Conservation (phyloP, 1,140 invertebrate genomes). For the Drosophila cardini region DNA sequence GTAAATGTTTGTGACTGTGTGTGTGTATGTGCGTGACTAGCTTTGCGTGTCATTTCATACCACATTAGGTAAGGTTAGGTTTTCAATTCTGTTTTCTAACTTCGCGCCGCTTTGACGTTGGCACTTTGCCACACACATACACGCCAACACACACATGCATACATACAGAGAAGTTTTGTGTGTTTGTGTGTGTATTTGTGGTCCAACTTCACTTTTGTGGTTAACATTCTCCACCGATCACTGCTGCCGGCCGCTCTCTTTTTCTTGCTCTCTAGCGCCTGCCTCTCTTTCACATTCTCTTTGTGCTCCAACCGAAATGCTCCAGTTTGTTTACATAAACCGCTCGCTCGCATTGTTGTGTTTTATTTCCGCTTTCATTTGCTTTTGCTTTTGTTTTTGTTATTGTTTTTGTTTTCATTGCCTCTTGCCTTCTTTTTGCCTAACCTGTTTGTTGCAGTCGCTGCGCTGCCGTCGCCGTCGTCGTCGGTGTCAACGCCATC, state of each 20-base stretch:
- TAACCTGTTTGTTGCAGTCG: conserved; percentile 47
- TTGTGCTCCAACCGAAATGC: conserved; percentile 24
- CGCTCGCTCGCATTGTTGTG: conserved; percentile 47
- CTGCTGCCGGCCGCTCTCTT: background rate
- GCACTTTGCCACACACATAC: conserved; percentile 21
- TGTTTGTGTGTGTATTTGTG: conserved; percentile 4
- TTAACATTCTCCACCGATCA: conserved; percentile 28
- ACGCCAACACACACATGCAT: background rate
- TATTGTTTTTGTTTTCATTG: conserved; percentile 55
- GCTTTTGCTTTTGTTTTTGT: conserved; percentile 41
- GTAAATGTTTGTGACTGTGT: conserved; percentile 13
- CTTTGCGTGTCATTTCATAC: conserved; percentile 60
- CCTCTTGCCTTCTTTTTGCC: conserved; percentile 2
- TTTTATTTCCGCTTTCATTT: conserved; percentile 72
- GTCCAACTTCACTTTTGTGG: conserved; percentile 34
- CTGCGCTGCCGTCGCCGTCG: background rate
- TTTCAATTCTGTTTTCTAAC: conserved; percentile 77
- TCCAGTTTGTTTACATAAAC: conserved; percentile 71
- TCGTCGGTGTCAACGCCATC: conserved; percentile 7
- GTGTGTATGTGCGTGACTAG: conserved; percentile 35
- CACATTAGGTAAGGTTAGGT: conserved; percentile 83
- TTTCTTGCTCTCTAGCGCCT: conserved; percentile 1
- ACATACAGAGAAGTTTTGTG: background rate
- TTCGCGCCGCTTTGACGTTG: conserved; percentile 47
- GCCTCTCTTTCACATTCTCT: conserved; percentile 2